Base-by-base conservation (phyloP, 2,113 vertebrate species). In the Falco punctatus region DNA sequence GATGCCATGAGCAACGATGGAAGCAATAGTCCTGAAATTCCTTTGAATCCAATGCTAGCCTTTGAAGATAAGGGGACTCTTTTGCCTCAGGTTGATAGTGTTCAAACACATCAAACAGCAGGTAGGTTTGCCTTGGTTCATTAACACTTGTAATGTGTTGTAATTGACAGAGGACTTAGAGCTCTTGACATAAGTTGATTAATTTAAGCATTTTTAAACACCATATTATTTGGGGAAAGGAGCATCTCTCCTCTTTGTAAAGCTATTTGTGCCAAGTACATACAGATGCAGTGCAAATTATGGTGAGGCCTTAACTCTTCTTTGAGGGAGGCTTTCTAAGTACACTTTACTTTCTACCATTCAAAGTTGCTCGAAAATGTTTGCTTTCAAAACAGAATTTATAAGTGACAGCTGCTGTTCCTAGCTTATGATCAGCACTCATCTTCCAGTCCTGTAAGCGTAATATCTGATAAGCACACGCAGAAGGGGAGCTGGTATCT, bases 1-100 rank as follows among this genome's bases (percentile, higher is more conserved):
- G 98, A 98, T 86, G 94, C 98, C 92, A 89, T 98, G 96, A 98
- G 96, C 78, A 98, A 96, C 44, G 98, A 99, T 15, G 92, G 98
- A 79, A 98, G 97, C 84, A 97, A 96, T 48, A 95, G 64, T 85
- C 84, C 98, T n/a, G 96, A 97, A 86, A 98, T 98, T 96, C 98
- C 99, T 95, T 96, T 99, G 81, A 98, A 98, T 97, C 98, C 98
- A 66, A 97, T 98, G 97, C 94, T 99, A 94, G 99, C 99, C 97
- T 99, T 99, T 97, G 98, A 97, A 94, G 99, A 99, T 87, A 99
- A 99, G 78, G 98, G 98, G 61, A 98, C 99, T 75, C 97, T 98
- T 55, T 97, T 98, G 94, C 98, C 98, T 96, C 98, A 98, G 95
- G 96, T 98, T 94, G 99, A 99, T 17, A 98, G 98, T 74, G 97